phyloP scores from a whole-genome alignment of 2,888 invertebrate genomes.

The Harpagoxenus sublaevis region DNA sequence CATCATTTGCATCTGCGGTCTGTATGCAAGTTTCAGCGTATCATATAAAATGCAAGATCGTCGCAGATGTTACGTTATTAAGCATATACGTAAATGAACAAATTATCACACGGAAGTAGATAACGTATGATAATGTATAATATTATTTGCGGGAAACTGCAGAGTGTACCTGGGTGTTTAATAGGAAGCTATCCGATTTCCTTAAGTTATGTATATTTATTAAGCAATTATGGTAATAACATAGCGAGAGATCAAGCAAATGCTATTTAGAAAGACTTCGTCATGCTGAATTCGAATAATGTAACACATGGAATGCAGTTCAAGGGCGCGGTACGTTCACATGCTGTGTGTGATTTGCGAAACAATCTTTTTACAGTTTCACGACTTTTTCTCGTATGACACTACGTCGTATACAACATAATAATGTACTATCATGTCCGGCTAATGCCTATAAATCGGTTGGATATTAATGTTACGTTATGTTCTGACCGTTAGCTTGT shows the following conservation, averaged over 20 bases:
- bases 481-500: not conserved
- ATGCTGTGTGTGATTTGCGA: not conserved
- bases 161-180: not conserved
- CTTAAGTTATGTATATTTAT: not conserved
- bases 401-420: not conserved
- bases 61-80: not conserved
- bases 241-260: not conserved
- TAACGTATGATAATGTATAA: not conserved
- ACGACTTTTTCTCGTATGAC: not conserved
- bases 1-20: not conserved
- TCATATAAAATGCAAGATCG: not conserved
- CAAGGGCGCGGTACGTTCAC: not conserved
- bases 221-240: constrained; percentile 5
- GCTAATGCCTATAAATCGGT: not conserved
- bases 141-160: not conserved
- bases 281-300: not conserved
- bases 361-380: not conserved
- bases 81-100: not conserved
- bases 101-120: not conserved
- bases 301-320: not conserved
- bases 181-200: not conserved
- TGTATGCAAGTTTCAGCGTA: not conserved
- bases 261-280: not conserved
- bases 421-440: constrained; percentile 8
- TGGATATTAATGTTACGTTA: not conserved